Evolutionary conservation across 2,888 invertebrate genomes (phyloP), one percentile per base, ranked within the genome.

Genomic region (Resseliella maxima): DNA sequence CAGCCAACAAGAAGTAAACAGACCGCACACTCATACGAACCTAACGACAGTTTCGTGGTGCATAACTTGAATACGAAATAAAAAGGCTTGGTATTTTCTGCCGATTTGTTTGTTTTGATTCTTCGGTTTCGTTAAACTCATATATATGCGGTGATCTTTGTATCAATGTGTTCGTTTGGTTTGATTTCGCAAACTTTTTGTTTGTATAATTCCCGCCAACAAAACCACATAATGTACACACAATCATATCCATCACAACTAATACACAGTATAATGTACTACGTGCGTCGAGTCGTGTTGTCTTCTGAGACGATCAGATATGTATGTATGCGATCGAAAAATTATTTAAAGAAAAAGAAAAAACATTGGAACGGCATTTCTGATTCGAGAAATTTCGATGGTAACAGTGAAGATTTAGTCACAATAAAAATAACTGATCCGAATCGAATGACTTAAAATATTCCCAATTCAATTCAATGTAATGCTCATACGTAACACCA

Each of bases 171-270:
- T 31, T 31, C 15, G 27, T 15, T 31, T 31, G 15, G n/a, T 72
- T 27, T 72, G 72, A 31, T 72, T 72, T 72, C 31, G 72, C 72
- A 72, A 72, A 31, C 12, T 1, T 27, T 72, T 72, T 35, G 72
- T 72, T 72, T 72, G 72, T 72, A 31, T 72, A 72, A 72, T 72
- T 72, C 72, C 72, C 72, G 72, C 72, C 72, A 72, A 31, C 72
- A 5, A 72, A 27, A 72, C 31, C 72, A 72, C 72, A 72, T 72
- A 72, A 72, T 72, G 31, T 72, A 31, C 72, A 31, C 72, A 72
- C 15, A 27, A 35, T 0, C 31, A 31, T 27, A 27, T 27, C 72
- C 72, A 72, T 72, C 72, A 31, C 72, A 72, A 59, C 27, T 6
- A 12, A 35, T 35, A 31, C 27, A 35, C 27, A 24, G 59, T 24